phyloP scores from a whole-genome alignment of 1,140 invertebrate genomes.

The Charaxes varanes region DNA sequence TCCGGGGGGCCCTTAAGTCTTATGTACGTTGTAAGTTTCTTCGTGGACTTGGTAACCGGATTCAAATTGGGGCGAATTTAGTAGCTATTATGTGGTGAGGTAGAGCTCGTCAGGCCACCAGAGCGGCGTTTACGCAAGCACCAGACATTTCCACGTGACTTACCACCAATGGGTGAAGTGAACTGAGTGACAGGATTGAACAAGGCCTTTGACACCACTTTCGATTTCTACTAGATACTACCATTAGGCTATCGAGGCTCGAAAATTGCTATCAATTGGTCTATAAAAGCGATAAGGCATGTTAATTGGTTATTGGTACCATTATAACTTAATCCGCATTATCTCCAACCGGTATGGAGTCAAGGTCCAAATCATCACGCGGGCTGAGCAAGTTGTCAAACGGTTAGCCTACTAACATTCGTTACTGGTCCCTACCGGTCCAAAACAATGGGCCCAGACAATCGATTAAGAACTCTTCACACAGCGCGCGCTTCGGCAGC shows the following conservation, averaged over 20 bases:
- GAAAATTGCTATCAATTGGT: not conserved
- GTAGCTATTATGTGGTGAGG: slow-evolving; percentile 74
- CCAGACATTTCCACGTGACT: slow-evolving; percentile 3
- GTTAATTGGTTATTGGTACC: not conserved
- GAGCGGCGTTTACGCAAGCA: slow-evolving; percentile 2
- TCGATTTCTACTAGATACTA: slow-evolving; percentile 1
- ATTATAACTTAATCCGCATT: slow-evolving; percentile 2
- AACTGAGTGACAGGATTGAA: slow-evolving; percentile 6
- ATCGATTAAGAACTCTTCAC: not conserved
- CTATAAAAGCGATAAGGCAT: not conserved
- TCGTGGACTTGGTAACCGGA: slow-evolving; percentile 68
- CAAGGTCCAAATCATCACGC: slow-evolving; percentile 12
- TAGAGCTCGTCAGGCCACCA: no score
- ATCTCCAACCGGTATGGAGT: slow-evolving; percentile 1
- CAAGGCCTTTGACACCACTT: slow-evolving; percentile 7
- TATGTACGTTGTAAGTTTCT: slow-evolving; percentile 72
- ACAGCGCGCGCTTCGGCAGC: not conserved
- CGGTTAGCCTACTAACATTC: slow-evolving; percentile 13
- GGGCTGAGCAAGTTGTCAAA: slow-evolving; percentile 1
- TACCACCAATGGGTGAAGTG: slow-evolving; percentile 3
- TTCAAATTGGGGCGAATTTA: slow-evolving; percentile 72
- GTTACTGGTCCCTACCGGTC: slow-evolving; percentile 11
- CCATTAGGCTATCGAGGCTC: not conserved
- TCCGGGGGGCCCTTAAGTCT: slow-evolving; percentile 73
- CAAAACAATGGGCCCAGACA: slow-evolving; percentile 8